Percentiles rank a stretch among this genome's conserved stretches.
Evolutionary conservation across 2,113 vertebrate genomes (phyloP).

Genomic region (Neolamprologus falcicula): DNA sequence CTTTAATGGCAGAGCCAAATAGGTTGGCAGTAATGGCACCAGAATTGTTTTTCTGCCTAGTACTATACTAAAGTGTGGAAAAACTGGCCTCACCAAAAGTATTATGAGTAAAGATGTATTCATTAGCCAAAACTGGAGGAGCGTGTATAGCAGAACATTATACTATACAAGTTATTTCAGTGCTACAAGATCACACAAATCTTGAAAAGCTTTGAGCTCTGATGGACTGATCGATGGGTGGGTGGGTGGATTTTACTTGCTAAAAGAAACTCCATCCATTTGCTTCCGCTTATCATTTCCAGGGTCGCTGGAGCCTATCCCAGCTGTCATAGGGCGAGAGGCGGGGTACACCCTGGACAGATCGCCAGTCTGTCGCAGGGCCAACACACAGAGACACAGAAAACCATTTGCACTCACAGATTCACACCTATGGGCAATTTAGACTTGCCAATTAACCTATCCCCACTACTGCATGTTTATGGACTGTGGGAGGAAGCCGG

Average conservation of each 20-base stretch:
- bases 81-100: neutral
- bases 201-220: neutral
- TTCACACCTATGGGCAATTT: neutral
- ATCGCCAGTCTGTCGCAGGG: neutral
- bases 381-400: neutral
- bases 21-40: neutral
- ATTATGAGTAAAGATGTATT: neutral
- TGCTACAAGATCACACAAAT: neutral
- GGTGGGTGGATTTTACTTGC: neutral
- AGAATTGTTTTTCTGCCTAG: neutral
- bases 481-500: neutral
- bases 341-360: neutral
- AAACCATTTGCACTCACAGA: neutral
- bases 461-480: neutral
- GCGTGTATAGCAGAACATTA: neutral
- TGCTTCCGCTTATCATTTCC: neutral
- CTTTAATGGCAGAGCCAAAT: neutral
- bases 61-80: neutral
- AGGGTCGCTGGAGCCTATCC: neutral
- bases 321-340: neutral
- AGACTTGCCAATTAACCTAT: neutral
- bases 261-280: neutral
- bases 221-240: neutral
- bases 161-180: neutral
- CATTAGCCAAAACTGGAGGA: neutral